Evolutionary conservation across 2,113 vertebrate species (phyloP), one percentile per base, ranked within the genome.

Genomic region (Nothocercus julius): DNA sequence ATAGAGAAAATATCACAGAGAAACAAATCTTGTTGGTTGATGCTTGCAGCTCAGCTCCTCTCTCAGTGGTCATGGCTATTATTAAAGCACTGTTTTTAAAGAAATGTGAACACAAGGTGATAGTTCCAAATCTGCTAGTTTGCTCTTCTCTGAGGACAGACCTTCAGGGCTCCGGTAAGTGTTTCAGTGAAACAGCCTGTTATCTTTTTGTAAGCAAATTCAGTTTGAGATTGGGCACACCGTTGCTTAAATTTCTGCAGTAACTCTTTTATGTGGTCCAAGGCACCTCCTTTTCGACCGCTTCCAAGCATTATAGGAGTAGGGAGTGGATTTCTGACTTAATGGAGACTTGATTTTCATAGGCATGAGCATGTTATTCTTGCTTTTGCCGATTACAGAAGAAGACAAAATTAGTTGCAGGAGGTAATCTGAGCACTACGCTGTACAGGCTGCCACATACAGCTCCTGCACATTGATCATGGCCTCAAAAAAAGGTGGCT

Each of bases 151-250:
- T 25, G 4, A n/a, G 64, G 47, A 59, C 82, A 90, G 25, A 49
- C 73, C 85, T 90, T 81, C 73, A 81, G 68, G 82, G 73, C 76
- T 81, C 85, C 81, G 61, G 15, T 45, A 42, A 0, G 4, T 70
- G 45, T 75, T 85, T 73, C 74, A 85, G 51, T 56, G 45, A 96
- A 80, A 59, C 59, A 92, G 89, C 54, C 34, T 62, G 58, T 74
- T 89, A 83, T 25, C 68, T 81, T 59, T 85, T 94, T 64, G 69
- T 93, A 92, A 92, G 25, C 87, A 78, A 89, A 92, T 82, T 76
- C 38, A 75, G 58, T 61, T 82, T 88, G 73, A 16, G 67, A 75
- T 47, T 84, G 51, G 49, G 53, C 85, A 22, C 22, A 3, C 45
- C 28, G 61, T 11, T 89, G 81, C 64, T 64, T 92, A 12, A 81